Conservation (phyloP, 2,113 vertebrate genomes). For the Sapayoa aenigma region DNA sequence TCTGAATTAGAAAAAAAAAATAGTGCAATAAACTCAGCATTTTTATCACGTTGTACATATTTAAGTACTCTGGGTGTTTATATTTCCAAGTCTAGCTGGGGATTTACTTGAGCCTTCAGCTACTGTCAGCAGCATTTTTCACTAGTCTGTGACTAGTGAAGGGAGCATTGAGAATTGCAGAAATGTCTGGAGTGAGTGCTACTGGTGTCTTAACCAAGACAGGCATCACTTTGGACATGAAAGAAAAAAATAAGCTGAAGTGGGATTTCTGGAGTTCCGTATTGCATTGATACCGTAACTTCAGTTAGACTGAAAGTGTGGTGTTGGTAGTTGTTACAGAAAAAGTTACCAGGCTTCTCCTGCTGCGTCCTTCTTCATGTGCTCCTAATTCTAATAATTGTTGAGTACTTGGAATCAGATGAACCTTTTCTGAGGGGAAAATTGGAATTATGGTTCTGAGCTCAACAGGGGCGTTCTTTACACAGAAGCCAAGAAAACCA, state of each 20-base stretch:
- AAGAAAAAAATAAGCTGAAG: not conserved
- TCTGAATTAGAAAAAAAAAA: not conserved
- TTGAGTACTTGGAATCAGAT: not conserved
- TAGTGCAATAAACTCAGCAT: not conserved
- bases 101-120: not conserved
- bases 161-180: not conserved
- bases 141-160: not conserved
- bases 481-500: not conserved
- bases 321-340: not conserved
- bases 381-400: not conserved
- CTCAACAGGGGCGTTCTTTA: not conserved
- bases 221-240: not conserved
- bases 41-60: not conserved
- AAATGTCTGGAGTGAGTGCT: not conserved
- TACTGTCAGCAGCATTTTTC: not conserved
- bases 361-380: not conserved
- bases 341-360: not conserved
- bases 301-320: not conserved
- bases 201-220: not conserved
- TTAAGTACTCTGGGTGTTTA: not conserved
- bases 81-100: not conserved
- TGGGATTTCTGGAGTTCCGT: not conserved
- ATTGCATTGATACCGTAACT: fast-evolving
- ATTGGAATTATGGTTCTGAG: not conserved
- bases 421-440: not conserved